These are phyloP conservation scores for Temnothorax rugatulus DNA, from an alignment of 2,888 invertebrate species.

Conservation along the genomic window DNA sequence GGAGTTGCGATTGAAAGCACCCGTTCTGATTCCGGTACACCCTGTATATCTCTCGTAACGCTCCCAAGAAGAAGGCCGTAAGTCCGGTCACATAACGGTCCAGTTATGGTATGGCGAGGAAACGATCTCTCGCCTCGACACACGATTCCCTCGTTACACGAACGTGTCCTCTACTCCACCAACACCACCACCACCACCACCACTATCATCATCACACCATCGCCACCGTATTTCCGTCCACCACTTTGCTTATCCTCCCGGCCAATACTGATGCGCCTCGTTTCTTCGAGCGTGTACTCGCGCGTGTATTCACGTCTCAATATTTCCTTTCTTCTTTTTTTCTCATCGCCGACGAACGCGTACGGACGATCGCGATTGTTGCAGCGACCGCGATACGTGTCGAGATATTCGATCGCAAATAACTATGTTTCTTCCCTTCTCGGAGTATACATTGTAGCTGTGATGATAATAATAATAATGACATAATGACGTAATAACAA, in stretches of 20 bases:
- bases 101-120: constrained; percentile 84
- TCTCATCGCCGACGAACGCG: constrained; percentile 43
- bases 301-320: constrained; percentile 61
- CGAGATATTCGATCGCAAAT: constrained; percentile 46
- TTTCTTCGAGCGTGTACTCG: constrained; percentile 39
- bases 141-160: constrained; percentile 76
- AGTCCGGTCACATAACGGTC: constrained; percentile 85
- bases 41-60: constrained; percentile 63
- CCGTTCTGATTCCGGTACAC: constrained; percentile 38
- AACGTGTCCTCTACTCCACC: constrained; percentile 52
- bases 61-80: constrained; percentile 73
- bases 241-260: background rate
- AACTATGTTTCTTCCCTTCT: background rate
- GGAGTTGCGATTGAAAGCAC: background rate
- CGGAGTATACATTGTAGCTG: background rate
- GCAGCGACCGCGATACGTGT: constrained; percentile 37
- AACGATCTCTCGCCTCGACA: constrained; percentile 75
- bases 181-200: constrained; percentile 19
- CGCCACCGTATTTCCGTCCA: constrained; percentile 10
- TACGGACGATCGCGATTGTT: constrained; percentile 58
- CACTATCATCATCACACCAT: constrained; percentile 37
- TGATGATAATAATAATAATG: constrained; percentile 38
- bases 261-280: background rate
- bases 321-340: constrained; percentile 27
- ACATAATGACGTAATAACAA: constrained; percentile 43